Conservation (phyloP, 2,113 vertebrate genomes). For the Arvicanthis niloticus region DNA sequence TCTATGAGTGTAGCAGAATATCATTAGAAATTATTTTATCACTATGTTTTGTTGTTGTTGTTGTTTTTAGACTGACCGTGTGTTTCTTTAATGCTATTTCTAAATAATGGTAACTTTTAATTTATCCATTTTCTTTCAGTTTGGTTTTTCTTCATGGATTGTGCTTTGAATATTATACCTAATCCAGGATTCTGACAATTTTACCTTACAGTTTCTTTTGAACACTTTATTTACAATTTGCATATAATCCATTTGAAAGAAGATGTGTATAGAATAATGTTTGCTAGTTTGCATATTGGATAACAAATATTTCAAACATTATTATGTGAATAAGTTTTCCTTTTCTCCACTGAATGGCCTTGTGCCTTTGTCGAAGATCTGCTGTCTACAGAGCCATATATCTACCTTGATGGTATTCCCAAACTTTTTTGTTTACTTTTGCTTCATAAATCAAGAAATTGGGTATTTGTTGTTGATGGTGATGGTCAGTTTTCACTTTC, state of each 20-base stretch:
- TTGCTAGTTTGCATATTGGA: neutral
- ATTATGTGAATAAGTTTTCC: neutral
- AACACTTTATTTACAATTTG: neutral
- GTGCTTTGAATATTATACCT: neutral
- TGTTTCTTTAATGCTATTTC: neutral
- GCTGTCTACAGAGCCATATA: neutral
- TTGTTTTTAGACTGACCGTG: neutral
- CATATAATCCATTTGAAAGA: neutral
- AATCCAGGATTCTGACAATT: neutral
- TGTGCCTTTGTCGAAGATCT: neutral
- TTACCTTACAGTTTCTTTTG: constrained; percentile 10
- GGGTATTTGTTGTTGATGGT: neutral
- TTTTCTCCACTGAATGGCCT: neutral
- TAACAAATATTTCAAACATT: neutral
- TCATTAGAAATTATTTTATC: neutral
- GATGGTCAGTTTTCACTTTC: neutral
- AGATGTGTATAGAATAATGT: neutral
- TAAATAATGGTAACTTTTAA: neutral
- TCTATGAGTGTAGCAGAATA: neutral
- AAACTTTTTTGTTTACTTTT: neutral
- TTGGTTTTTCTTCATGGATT: neutral
- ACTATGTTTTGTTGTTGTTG: neutral
- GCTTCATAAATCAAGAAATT: neutral
- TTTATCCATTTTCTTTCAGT: neutral
- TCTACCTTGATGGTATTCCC: neutral